Percentiles rank a stretch among this genome's conserved stretches.
These are phyloP conservation scores for Pseudomyrmex cubaensis DNA, from an alignment of 1,140 invertebrate species.

Conservation along the genomic window DNA sequence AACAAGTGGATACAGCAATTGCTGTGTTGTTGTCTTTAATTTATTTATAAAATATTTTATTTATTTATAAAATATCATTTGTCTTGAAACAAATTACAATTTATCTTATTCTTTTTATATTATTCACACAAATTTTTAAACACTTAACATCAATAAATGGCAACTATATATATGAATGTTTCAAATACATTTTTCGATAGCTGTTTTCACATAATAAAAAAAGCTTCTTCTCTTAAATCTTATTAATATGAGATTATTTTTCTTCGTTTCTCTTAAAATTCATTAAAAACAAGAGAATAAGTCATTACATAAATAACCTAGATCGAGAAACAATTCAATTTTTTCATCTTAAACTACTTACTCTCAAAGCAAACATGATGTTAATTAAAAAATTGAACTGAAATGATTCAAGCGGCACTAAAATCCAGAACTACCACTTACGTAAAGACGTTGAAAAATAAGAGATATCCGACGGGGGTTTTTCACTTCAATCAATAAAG, in stretches of 20 bases:
- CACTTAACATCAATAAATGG: neutral
- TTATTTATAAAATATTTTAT: too few relatives aligned
- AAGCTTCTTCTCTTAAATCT: neutral
- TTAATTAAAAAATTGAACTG: conserved; percentile 3
- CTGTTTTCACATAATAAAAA: neutral
- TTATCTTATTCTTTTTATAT: neutral
- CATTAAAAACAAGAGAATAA: neutral
- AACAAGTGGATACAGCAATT: conserved; percentile 1
- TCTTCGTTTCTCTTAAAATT: neutral
- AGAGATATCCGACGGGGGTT: neutral
- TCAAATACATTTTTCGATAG: neutral
- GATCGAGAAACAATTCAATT: neutral
- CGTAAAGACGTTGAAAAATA: conserved; percentile 3
- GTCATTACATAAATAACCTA: conserved; percentile 13
- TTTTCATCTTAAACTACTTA: neutral
- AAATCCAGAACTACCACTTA: neutral
- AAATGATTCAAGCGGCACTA: too few relatives aligned
- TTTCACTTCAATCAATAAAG: conserved; percentile 9
- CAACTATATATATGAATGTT: too few relatives aligned
- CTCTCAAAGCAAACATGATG: neutral
- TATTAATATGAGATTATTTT: conserved; percentile 9
- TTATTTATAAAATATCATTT: neutral
- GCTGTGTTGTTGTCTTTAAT: neutral
- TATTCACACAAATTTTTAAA: neutral
- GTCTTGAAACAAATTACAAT: neutral